Base-by-base conservation (phyloP, 2,113 vertebrate species). In the Caranx melampygus region DNA sequence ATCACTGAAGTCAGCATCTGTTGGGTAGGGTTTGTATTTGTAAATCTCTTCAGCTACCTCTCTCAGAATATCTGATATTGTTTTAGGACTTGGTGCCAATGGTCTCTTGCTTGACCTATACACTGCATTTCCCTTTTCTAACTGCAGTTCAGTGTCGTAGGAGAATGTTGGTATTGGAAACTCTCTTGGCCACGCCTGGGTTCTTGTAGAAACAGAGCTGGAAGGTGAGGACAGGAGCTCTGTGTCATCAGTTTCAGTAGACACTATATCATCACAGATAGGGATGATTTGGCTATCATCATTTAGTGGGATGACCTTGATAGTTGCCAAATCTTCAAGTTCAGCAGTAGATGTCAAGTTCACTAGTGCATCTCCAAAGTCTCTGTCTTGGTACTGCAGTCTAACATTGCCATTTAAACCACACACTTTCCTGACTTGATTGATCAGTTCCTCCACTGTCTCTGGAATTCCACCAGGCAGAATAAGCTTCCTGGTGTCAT, bases 11-110 rank as follows among this genome's bases (percentile, higher is more conserved):
- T 89, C 76, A 51, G 40, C 52, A 72, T 76, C 67, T 31, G 16
- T 68, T 47, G 69, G 69, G 60, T 86, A 84, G 0, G 55, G 7
- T 61, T 82, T 79, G 54, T 66, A 81, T 10, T 81, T 81, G 55
- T 1, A 81, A 0, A 62, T 63, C 3, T 79, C 52, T 59, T 72
- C 52, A 60, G 67, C 45, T 31, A 86, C 7, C 8, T 60, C 87
- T 62, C 37, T 8, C 37, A 82, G 54, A 73, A 85, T 82, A 16
- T 85, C 68, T 26, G 63, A 67, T 1, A 16, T 67, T 61, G 61
- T 57, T 60, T 79, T 84, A 10, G 44, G 11, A 54, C 49, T 52
- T 0, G 7, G 40, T 16, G 69, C 78, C 63, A 86, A 18, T 13
- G 12, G 11, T 13, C 12, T 21, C 33, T 26, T 61, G 34, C 7